Conservation (phyloP, 2,888 invertebrate species). For the Noctua comes region DNA sequence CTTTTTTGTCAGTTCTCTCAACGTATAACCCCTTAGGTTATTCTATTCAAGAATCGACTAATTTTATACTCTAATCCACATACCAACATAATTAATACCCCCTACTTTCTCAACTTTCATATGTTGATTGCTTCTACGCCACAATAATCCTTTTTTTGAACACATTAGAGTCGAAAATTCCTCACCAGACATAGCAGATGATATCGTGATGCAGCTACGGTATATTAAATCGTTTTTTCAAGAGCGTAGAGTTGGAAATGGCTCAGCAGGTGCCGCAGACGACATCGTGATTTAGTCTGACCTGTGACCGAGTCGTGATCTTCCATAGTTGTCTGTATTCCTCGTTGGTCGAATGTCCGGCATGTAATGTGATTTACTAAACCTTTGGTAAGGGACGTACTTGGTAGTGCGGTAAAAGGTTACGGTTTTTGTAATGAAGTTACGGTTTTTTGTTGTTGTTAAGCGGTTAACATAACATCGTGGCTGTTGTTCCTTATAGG, state of each 20-base stretch:
- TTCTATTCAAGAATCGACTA: constrained; percentile 15
- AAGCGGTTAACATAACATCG: not conserved
- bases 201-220: constrained; percentile 61
- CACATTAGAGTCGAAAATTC: constrained; percentile 35
- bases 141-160: constrained; percentile 1
- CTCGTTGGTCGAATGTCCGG: constrained; percentile 60
- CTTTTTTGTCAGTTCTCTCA: constrained; percentile 45
- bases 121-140: fast-evolving
- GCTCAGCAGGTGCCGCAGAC: constrained; percentile 22
- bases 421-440: constrained; percentile 4
- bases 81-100: constrained; percentile 21
- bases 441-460: not conserved
- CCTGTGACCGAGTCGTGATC: constrained; percentile 69
- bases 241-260: constrained; percentile 34
- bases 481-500: not conserved
- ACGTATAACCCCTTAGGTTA: constrained; percentile 37
- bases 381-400: constrained; percentile 30
- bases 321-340: constrained; percentile 60
- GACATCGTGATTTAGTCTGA: constrained; percentile 67
- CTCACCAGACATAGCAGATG: constrained; percentile 23
- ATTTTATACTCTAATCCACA: constrained; percentile 32
- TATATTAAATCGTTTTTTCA: not conserved
- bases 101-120: constrained; percentile 46
- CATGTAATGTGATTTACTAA: constrained; percentile 60
- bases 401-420: not conserved